Conservation (phyloP, 1,140 invertebrate genomes). For the Ridgeia piscesae region DNA sequence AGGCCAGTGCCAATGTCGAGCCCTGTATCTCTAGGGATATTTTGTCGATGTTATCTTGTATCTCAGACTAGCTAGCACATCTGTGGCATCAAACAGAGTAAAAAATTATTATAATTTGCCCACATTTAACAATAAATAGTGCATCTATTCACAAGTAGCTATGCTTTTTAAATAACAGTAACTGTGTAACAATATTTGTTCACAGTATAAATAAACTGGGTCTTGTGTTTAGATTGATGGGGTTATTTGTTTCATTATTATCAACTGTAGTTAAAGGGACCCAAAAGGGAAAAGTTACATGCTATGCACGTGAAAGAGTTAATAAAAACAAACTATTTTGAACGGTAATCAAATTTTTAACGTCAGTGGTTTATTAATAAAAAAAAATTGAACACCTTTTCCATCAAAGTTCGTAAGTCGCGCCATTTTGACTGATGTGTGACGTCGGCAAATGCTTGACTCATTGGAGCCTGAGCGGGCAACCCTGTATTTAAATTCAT, state of each 20-base stretch:
- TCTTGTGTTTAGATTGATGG: background rate
- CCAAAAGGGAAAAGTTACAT: too few relatives aligned
- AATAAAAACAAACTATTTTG: too few relatives aligned
- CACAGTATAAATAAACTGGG: background rate
- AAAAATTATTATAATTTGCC: background rate
- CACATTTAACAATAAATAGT: background rate
- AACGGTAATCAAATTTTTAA: too few relatives aligned
- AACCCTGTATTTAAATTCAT: too few relatives aligned
- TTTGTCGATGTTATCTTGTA: background rate
- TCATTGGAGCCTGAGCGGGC: too few relatives aligned
- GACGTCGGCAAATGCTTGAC: too few relatives aligned
- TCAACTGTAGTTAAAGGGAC: background rate
- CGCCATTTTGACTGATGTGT: too few relatives aligned
- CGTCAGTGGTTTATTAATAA: too few relatives aligned
- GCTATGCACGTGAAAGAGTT: too few relatives aligned
- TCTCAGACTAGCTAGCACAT: background rate
- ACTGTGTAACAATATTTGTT: background rate
- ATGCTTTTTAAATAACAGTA: background rate
- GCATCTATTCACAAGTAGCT: background rate
- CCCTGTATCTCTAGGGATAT: background rate
- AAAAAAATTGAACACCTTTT: too few relatives aligned
- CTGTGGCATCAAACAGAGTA: background rate
- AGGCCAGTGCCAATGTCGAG: too few relatives aligned
- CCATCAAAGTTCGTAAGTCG: too few relatives aligned
- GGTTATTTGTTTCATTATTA: background rate